A percentile compares a stretch with the other conserved stretches of the same genome.
Evolutionary conservation across 2,797 vertebrate species (phyloP).

Genomic region (Hypotaenidia okinawae): DNA sequence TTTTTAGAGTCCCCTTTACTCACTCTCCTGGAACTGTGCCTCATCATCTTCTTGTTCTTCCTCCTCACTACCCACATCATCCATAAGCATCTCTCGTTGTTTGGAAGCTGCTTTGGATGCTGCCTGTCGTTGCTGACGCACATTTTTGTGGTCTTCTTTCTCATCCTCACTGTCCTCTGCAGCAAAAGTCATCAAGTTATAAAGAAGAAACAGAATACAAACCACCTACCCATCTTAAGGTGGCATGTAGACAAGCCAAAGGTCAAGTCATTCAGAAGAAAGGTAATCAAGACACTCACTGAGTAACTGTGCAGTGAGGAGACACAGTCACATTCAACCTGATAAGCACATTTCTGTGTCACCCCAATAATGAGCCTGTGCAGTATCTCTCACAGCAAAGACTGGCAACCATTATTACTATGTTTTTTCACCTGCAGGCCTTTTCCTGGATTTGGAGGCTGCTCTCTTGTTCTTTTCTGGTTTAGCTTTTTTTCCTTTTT

Average conservation of each 20-base stretch:
- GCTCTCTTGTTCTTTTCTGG: slow-evolving; percentile 85
- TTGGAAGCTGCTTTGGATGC: slow-evolving; percentile 98
- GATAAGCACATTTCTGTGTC: neutral
- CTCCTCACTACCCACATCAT: slow-evolving; percentile 94
- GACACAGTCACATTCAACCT: neutral
- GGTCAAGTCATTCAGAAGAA: neutral
- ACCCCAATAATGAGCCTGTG: neutral
- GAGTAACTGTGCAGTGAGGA: neutral
- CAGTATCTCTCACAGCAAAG: neutral
- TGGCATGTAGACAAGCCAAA: neutral
- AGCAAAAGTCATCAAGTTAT: slow-evolving; percentile 11
- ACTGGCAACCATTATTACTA: neutral
- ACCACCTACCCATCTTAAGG: neutral
- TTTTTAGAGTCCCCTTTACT: slow-evolving; percentile 49
- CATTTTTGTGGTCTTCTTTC: slow-evolving; percentile 92
- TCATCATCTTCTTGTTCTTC: slow-evolving; percentile 93
- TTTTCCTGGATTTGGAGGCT: slow-evolving; percentile 86
- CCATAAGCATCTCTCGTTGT: slow-evolving; percentile 96
- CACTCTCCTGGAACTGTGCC: slow-evolving; percentile 88
- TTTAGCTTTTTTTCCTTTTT: slow-evolving; percentile 88
- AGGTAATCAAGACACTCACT: neutral
- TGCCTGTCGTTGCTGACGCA: slow-evolving; percentile 94
- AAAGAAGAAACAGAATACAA: neutral
- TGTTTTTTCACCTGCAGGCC: slow-evolving; percentile 79
- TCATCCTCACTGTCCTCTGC: slow-evolving; percentile 96